phyloP scores from a whole-genome alignment of 2,888 invertebrate genomes.

The Pantelozetes paolii region DNA sequence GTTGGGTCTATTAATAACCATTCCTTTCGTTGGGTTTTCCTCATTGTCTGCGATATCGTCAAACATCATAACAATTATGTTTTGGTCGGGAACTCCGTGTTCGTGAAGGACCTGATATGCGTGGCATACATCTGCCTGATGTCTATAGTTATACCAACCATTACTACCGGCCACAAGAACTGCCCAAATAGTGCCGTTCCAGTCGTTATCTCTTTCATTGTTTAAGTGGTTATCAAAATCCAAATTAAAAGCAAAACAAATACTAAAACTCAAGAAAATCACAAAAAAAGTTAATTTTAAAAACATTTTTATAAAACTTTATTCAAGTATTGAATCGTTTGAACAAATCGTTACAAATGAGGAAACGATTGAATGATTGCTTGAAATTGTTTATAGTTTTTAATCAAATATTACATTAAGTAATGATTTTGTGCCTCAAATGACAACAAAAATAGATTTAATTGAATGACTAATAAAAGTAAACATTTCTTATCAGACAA shows the following conservation, averaged over 20 bases:
- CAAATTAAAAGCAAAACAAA: background rate
- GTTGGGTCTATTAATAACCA: conserved; percentile 59
- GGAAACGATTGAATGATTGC: too few relatives aligned
- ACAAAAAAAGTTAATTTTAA: background rate
- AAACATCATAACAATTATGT: conserved; percentile 62
- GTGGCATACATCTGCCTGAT: conserved; percentile 61
- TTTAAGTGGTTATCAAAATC: conserved; percentile 14
- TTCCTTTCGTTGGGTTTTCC: conserved; percentile 58
- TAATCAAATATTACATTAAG: too few relatives aligned
- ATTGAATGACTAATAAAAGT: too few relatives aligned
- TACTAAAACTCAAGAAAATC: background rate
- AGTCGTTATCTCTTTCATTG: background rate
- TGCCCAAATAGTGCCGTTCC: conserved; percentile 55
- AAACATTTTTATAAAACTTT: too few relatives aligned
- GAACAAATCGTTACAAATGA: too few relatives aligned
- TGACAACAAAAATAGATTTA: too few relatives aligned
- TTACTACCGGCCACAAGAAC: conserved; percentile 61
- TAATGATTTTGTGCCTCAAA: too few relatives aligned
- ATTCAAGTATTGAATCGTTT: background rate
- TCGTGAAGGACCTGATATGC: conserved; percentile 58
- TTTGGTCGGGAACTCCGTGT: conserved; percentile 58
- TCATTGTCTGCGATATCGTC: conserved; percentile 60
- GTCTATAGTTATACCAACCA: conserved; percentile 60
- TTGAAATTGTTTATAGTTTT: too few relatives aligned
- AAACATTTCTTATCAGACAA: too few relatives aligned